Percentiles rank a stretch among this genome's conserved stretches.
Conservation (phyloP, 1,140 invertebrate species). For the Drosophila virilis region DNA sequence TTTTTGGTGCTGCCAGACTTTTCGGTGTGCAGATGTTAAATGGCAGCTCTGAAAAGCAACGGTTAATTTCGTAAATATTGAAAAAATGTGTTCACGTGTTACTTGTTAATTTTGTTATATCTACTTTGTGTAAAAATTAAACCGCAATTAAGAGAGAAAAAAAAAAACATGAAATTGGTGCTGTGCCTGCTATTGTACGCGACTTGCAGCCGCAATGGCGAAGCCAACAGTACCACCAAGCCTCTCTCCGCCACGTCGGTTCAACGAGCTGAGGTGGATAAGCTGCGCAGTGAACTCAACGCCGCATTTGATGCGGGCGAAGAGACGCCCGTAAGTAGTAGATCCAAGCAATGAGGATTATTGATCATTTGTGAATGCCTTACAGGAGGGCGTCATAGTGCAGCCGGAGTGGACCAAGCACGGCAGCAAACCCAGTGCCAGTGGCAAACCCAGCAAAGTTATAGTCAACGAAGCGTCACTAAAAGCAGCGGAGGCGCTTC, state of each 20-base stretch:
- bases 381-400: conserved; percentile 58
- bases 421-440: background rate
- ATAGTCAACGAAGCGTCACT: conserved; percentile 44
- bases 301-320: conserved; percentile 53
- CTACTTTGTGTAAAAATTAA: conserved; percentile 5
- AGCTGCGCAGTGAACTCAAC: conserved; percentile 60
- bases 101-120: conserved; percentile 19
- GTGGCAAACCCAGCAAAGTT: conserved; percentile 40
- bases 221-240: no score
- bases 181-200: conserved; percentile 18
- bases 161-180: conserved; percentile 26
- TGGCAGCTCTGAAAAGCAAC: conserved; percentile 36
- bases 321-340: conserved; percentile 17
- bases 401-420: conserved; percentile 66
- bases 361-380: background rate
- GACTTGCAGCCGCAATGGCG: conserved; percentile 5
- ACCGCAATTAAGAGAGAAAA: background rate
- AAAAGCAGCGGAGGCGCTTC: conserved; percentile 40
- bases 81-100: conserved; percentile 42
- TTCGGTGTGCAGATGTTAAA: background rate
- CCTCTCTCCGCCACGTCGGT: background rate
- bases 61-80: conserved; percentile 43
- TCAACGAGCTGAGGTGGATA: conserved; percentile 58
- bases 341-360: no score
- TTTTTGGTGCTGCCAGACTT: conserved; percentile 12